phyloP scores from a whole-genome alignment of 2,888 invertebrate species.

The Penaeus monodon region DNA sequence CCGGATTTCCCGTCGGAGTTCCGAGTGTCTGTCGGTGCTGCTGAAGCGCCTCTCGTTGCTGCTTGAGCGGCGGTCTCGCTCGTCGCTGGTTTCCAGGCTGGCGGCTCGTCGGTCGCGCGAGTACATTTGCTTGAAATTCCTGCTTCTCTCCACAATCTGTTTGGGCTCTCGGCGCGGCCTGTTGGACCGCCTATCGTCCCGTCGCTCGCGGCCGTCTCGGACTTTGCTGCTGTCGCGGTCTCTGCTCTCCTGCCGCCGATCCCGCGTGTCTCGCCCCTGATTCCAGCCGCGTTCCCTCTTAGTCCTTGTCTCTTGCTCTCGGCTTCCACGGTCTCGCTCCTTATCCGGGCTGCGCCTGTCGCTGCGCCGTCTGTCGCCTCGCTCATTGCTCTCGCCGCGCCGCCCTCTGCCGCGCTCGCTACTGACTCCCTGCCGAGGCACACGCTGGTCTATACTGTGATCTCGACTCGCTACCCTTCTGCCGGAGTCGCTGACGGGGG shows the following conservation, averaged over 20 bases:
- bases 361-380: conserved; percentile 2
- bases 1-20: conserved; percentile 29
- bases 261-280: background rate
- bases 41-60: conserved; percentile 37
- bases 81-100: conserved; percentile 6
- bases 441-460: background rate
- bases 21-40: conserved; percentile 40
- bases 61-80: background rate
- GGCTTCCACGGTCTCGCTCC: background rate
- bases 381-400: conserved; percentile 3
- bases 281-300: background rate
- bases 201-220: conserved; percentile 5
- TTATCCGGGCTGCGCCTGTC: background rate
- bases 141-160: conserved; percentile 15
- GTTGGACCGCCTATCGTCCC: conserved; percentile 5
- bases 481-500: conserved; percentile 10
- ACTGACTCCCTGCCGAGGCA: background rate
- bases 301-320: background rate
- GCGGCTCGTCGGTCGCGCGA: conserved; percentile 19
- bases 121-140: background rate
- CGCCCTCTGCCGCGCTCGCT: background rate
- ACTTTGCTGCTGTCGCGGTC: conserved; percentile 18
- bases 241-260: background rate
- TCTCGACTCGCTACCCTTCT: conserved; percentile 8
- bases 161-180: conserved; percentile 17